Evolutionary conservation across 2,113 vertebrate species (phyloP), one percentile per base, ranked within the genome.

Genomic region (Nymphicus hollandicus): DNA sequence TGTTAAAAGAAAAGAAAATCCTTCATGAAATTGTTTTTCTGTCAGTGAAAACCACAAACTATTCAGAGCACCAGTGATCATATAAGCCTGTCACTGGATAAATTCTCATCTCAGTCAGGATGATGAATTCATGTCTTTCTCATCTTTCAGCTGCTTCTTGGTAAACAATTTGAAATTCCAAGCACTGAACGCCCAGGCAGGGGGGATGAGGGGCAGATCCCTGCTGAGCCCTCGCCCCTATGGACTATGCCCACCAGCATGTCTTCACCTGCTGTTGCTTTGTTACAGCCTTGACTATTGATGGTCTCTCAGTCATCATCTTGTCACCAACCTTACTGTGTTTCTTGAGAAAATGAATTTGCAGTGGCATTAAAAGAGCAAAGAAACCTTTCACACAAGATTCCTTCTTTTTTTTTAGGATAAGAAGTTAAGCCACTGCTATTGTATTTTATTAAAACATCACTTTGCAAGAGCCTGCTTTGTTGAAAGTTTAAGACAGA

Each of bases 1-100:
- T 60, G 31, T 18, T 5, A 58, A 69, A 81, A 35, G 39, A 66
- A 56, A 71, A 55, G 53, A 22, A 72, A 65, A 58, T 39, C 58
- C 47, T 86, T 76, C 65, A 39, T 24, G 50, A 93, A 93, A 95
- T 80, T 82, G 53, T 88, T 95, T 93, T 91, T 83, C 61, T 72
- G 18, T 63, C 50, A 12, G 13, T 68, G 56, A 89, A 90, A 93
- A 55, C 5, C 49, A 78, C 27, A 50, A 81, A 66, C 25, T 46
- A 17, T 49, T 88, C 81, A 80, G 69, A 82, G 74, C 44, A 60
- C 16, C 58, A 52, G 31, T 71, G 89, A 91, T 81, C 49, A 81
- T 35, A 73, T 25, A 66, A 95, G 37, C n/a, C 65, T 90, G 78
- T 69, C 86, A 52, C n/a, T 70, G 82, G 65, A 77, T 64, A 49